phyloP scores from a whole-genome alignment of 2,888 invertebrate genomes.

The Calameuta pallipes region DNA sequence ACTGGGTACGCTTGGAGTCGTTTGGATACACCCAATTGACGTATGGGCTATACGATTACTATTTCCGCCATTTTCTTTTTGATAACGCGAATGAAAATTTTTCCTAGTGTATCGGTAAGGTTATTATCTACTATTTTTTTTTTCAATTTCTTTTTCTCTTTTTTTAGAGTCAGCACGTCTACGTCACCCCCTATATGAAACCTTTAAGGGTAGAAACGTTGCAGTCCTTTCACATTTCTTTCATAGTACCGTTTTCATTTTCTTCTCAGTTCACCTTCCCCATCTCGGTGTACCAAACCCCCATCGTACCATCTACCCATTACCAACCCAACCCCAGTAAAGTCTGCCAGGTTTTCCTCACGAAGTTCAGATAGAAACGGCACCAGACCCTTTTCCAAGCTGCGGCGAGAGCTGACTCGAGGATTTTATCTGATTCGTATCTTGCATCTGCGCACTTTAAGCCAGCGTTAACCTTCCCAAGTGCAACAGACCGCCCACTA shows the following conservation, averaged over 20 bases:
- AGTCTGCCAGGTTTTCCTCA: neutral
- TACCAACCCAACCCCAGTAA: neutral
- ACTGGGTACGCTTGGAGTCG: neutral
- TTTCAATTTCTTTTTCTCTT: neutral
- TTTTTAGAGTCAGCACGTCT: neutral
- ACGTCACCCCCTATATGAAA: neutral
- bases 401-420: conserved; percentile 6
- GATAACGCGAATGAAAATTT: neutral
- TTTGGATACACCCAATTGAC: neutral
- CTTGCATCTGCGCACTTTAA: conserved; percentile 19
- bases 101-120: no score
- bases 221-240: neutral
- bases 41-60: neutral
- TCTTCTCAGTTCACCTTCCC: neutral
- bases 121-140: neutral
- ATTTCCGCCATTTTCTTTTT: neutral
- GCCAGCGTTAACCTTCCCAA: conserved; percentile 30
- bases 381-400: neutral
- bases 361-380: neutral
- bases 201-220: neutral
- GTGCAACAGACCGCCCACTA: conserved; percentile 41
- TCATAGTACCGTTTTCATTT: neutral
- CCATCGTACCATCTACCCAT: neutral
- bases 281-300: neutral
- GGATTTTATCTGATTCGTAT: conserved; percentile 27